Percentiles rank a stretch among this genome's conserved stretches.
These are phyloP conservation scores for Falco naumanni DNA, from an alignment of 2,797 vertebrate genomes.

Conservation along the genomic window DNA sequence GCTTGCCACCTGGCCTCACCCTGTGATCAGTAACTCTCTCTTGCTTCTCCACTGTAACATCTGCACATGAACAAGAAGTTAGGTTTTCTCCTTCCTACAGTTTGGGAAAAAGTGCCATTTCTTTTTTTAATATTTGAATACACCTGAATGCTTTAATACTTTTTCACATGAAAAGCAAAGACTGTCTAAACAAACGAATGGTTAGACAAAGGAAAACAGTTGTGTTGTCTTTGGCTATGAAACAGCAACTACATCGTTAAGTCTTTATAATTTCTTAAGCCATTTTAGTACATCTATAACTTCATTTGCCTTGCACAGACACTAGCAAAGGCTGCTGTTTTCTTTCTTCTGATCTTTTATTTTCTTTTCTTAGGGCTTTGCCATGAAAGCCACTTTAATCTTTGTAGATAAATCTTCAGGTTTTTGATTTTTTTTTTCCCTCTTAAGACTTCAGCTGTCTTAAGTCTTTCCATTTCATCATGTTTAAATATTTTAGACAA, in stretches of 20 bases:
- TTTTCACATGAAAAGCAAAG: not conserved
- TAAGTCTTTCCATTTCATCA: constrained; percentile 10
- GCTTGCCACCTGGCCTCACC: not conserved
- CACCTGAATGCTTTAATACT: not conserved
- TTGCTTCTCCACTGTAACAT: not conserved
- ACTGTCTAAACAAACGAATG: not conserved
- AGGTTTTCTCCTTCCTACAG: not conserved
- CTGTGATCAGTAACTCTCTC: not conserved
- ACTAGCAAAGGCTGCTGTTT: not conserved
- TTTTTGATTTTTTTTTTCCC: not conserved
- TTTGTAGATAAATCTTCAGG: constrained; percentile 12
- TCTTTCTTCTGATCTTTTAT: not conserved
- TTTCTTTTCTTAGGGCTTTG: constrained; percentile 31
- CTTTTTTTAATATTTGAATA: not conserved
- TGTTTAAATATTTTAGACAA: constrained; percentile 48
- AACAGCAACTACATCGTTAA: not conserved
- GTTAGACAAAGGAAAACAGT: not conserved
- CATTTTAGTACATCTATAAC: not conserved
- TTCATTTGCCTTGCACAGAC: constrained; percentile 25
- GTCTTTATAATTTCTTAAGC: not conserved
- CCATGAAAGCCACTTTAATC: constrained; percentile 22
- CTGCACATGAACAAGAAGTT: not conserved
- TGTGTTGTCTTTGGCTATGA: not conserved
- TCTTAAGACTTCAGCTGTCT: constrained; percentile 16
- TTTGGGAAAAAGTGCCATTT: not conserved